Evolutionary conservation across 2,113 vertebrate genomes (phyloP).

Genomic region (Limnothrissa miodon): DNA sequence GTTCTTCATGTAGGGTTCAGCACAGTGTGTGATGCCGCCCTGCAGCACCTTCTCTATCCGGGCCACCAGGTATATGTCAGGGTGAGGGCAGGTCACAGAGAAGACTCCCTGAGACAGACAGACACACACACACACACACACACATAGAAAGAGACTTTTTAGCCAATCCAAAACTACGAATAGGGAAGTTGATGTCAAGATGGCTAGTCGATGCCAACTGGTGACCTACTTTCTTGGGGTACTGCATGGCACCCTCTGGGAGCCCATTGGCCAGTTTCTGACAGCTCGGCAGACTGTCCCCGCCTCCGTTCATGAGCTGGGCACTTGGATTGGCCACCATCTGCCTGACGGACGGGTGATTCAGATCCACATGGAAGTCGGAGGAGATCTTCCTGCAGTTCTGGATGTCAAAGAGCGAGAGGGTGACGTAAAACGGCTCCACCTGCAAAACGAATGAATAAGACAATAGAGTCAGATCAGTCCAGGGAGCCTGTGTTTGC

Average conservation of each 20-base stretch:
- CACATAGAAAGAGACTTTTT: not conserved
- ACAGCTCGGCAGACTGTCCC: conserved; percentile 63
- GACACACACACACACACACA: not conserved
- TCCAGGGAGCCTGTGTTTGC: not conserved
- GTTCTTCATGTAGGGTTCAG: conserved; percentile 96
- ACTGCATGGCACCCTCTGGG: conserved; percentile 80
- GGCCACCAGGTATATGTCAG: conserved; percentile 96
- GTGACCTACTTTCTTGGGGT: conserved; percentile 85
- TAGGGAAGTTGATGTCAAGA: not conserved
- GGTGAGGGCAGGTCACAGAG: conserved; percentile 91
- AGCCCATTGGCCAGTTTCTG: conserved; percentile 70
- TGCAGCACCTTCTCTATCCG: conserved; percentile 96
- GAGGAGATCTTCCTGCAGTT: conserved; percentile 91
- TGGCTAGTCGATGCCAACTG: not conserved
- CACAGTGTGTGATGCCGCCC: conserved; percentile 93
- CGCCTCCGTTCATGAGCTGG: conserved; percentile 77
- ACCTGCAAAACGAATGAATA: conserved; percentile 71
- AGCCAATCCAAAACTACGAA: not conserved
- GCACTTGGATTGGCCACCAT: conserved; percentile 74
- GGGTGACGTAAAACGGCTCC: conserved; percentile 93
- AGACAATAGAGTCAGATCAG: not conserved
- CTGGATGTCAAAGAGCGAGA: conserved; percentile 94
- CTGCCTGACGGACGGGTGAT: conserved; percentile 86
- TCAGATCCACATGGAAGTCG: conserved; percentile 95
- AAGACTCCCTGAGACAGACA: conserved; percentile 82